Conservation (phyloP, 30 jellyfish, hydroid and myxozoan species). For the Turritopsis dohrnii region DNA sequence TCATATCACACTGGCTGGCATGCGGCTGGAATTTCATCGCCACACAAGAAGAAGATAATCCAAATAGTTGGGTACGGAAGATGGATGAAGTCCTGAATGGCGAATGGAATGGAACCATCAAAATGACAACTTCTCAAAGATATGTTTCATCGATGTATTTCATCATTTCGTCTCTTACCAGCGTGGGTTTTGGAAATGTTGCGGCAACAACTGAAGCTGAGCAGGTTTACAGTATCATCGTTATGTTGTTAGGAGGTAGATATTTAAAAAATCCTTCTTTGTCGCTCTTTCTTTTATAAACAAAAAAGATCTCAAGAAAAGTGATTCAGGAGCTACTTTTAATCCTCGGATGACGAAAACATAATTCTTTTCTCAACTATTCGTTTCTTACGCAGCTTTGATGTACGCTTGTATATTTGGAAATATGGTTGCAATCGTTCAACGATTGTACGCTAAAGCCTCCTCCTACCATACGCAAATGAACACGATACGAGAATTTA, state of each 20-base stretch:
- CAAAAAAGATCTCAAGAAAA: neutral
- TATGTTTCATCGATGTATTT: slow-evolving; percentile 72
- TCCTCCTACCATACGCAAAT: slow-evolving; percentile 76
- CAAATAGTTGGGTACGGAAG: slow-evolving; percentile 66
- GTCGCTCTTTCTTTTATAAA: neutral
- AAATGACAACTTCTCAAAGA: slow-evolving; percentile 8
- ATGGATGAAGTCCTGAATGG: slow-evolving; percentile 23
- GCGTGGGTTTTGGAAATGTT: slow-evolving; percentile 95
- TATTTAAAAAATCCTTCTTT: neutral
- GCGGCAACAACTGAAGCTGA: slow-evolving; percentile 84
- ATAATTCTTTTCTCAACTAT: too few relatives aligned
- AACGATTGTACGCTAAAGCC: slow-evolving; percentile 67
- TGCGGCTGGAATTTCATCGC: slow-evolving; percentile 83
- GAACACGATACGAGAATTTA: slow-evolving; percentile 72
- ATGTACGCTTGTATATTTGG: slow-evolving; percentile 96
- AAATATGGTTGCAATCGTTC: slow-evolving; percentile 89
- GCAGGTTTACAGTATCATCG: slow-evolving; percentile 60
- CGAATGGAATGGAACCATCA: neutral
- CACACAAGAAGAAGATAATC: slow-evolving; percentile 29
- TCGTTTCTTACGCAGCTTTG: slow-evolving; percentile 47
- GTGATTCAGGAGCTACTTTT: neutral
- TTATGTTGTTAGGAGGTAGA: slow-evolving; percentile 90
- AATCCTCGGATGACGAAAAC: too few relatives aligned
- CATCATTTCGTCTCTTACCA: slow-evolving; percentile 69
- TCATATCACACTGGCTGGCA: slow-evolving; percentile 93